Percentiles rank a stretch among this genome's conserved stretches.
Evolutionary conservation across 2,888 invertebrate genomes (phyloP).

Genomic region (Volucella zonaria): DNA sequence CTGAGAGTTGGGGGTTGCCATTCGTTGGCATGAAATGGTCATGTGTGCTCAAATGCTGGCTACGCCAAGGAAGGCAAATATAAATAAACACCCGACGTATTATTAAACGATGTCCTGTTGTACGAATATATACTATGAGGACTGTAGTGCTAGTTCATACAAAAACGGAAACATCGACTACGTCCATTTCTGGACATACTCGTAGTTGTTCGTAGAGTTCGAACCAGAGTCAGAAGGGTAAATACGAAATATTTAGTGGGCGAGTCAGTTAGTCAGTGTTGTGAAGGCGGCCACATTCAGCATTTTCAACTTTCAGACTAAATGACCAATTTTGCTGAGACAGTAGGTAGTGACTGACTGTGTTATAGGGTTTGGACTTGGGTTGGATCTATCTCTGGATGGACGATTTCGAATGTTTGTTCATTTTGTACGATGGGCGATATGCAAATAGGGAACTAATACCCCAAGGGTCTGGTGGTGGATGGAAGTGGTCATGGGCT

Average conservation of each 20-base stretch:
- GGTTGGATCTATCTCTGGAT: slow-evolving; percentile 8
- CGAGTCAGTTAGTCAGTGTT: slow-evolving; percentile 65
- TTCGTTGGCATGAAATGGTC: slow-evolving; percentile 61
- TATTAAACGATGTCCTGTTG: slow-evolving; percentile 66
- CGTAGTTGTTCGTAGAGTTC: too few species aligned
- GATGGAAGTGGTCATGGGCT: slow-evolving; percentile 12
- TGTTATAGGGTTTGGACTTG: slow-evolving; percentile 14
- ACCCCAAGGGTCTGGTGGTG: neutral
- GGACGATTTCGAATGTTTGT: slow-evolving; percentile 16
- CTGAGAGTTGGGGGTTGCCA: neutral
- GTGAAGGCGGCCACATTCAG: slow-evolving; percentile 16
- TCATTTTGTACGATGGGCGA: slow-evolving; percentile 42
- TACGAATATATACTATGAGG: neutral
- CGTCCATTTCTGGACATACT: neutral
- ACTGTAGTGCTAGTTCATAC: slow-evolving; percentile 7
- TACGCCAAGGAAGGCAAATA: slow-evolving; percentile 57
- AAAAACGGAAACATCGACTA: neutral
- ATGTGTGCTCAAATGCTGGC: slow-evolving; percentile 56
- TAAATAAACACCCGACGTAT: slow-evolving; percentile 73
- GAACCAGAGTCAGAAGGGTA: slow-evolving; percentile 33
- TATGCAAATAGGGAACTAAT: slow-evolving; percentile 58
- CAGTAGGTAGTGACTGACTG: slow-evolving; percentile 16
- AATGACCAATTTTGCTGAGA: slow-evolving; percentile 61
- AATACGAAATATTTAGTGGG: slow-evolving; percentile 72
- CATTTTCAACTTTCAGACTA: slow-evolving; percentile 51